Evolutionary conservation across 1,140 invertebrate genomes (phyloP), one percentile per base, ranked within the genome.

Genomic region (Dinoponera quadriceps): DNA sequence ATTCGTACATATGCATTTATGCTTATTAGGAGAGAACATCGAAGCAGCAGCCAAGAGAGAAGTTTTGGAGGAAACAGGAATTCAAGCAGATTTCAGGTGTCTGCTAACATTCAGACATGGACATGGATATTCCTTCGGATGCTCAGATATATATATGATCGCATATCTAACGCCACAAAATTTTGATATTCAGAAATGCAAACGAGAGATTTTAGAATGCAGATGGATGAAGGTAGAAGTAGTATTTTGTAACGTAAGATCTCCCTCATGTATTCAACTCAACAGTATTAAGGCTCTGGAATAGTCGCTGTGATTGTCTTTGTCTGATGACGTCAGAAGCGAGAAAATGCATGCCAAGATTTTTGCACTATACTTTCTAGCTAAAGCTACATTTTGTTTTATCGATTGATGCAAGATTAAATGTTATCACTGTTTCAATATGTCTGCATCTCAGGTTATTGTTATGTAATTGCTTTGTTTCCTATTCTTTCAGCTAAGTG

Each of bases 11-110:
- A 14, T 27, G 4, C 63, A 48, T 27, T n/a, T 55, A 4, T 49
- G 66, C 85, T 72, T 94, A 93, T 68, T 86, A 98, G 97, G 96
- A 83, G 98, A 99, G 95, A 96, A 98, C 91, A 94, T 98, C 54
- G 93, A 95, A 51, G 95, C 96, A 77, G 98, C 98, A 16, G 97
- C 96, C 5, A 95, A 96, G 51, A 95, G 98, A 88, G 98, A 99
- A 95, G 97, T 99, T 1, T 94, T 96, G 22, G 98, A 99, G 95
- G 98, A 99, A 93, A 99, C 98, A 1, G 97, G 97, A 59, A 95
- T 99, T 59, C 91, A 95, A 66, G 95, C 96, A 2, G 95, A 96
- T 78, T 99, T 98, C 92, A 93, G 96, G 62, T 97, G 96, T 33
- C 88, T 99, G 13, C 91, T 99, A 14, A 95, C 96, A 60, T 96